Conservation (phyloP, 2,888 invertebrate genomes). For the Therioaphis trifolii region DNA sequence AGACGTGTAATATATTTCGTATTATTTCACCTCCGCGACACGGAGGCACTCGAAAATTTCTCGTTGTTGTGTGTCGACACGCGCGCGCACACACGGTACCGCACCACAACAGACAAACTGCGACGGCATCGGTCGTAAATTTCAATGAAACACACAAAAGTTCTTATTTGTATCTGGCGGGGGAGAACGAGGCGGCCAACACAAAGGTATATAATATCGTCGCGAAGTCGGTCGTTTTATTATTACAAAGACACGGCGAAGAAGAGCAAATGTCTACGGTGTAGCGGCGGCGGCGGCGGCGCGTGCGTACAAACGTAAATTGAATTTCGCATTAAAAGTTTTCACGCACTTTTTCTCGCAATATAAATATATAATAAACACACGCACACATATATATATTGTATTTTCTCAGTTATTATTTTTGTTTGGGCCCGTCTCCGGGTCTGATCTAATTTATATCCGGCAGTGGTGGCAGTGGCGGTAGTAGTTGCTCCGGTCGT, state of each 20-base stretch:
- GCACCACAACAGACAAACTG: background rate
- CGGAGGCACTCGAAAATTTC: constrained; percentile 26
- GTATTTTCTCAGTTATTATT: constrained; percentile 42
- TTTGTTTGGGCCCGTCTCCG: constrained; percentile 50
- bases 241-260: constrained; percentile 32
- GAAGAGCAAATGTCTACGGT: too few relatives aligned
- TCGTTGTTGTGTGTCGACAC: background rate
- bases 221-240: background rate
- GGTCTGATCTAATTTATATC: constrained; percentile 60
- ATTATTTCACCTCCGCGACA: background rate
- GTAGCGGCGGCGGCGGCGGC: too few relatives aligned
- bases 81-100: background rate
- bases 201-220: constrained; percentile 31
- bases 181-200: background rate
- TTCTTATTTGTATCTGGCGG: background rate
- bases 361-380: background rate
- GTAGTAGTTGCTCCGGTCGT: background rate
- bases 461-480: background rate
- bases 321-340: constrained; percentile 52
- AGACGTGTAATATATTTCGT: background rate
- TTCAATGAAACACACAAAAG: constrained; percentile 50
- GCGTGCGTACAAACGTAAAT: constrained; percentile 15
- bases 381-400: background rate
- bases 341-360: constrained; percentile 3
- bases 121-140: constrained; percentile 47